Evolutionary conservation across 2,797 vertebrate genomes (phyloP), one percentile per base, ranked within the genome.

Genomic region (Tenualosa thibaudeaui): DNA sequence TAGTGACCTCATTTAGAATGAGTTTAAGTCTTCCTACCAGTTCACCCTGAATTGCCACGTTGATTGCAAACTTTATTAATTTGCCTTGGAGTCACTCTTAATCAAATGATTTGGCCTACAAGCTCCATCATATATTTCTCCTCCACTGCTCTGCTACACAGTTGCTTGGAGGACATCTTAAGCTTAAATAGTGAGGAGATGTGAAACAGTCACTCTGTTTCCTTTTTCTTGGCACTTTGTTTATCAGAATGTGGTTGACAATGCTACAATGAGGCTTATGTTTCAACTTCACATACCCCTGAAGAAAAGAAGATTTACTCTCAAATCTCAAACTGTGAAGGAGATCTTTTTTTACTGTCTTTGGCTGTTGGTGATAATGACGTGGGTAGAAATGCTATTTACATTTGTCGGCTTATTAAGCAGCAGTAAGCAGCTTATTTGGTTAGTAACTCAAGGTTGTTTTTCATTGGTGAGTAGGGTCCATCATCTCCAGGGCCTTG

Each of bases 371-470:
- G 37, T 62, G 54, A 84, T 81, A 62, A 19, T 81, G 31, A 49
- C 22, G 12, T 51, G 10, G 71, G 19, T 49, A 49, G 71, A 50
- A 60, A 49, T 81, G 26, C 12, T 24, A 49, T 46, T 54, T 84
- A 78, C 37, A 22, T 84, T 49, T 84, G 54, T 62, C 40, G 19
- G 75, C 75, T 60, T 81, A 56, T 43, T 46, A 81, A 49, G 68
- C 84, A 60, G 17, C 37, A 84, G 49, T 84, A 84, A 81, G n/a
- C 2, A 31, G 84, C 84, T 84, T 84, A 62, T 81, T 84, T 81
- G 58, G 62, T 81, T 26, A 24, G 40, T 81, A 53, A 56, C 46
- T 12, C 13, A 13, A 49, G 40, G 22, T 26, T 56, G 24, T 49
- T n/a, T 60, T 81, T 40, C 75, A 7, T 6, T 9, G 19, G 81